Conservation (phyloP, 2,888 invertebrate species). For the Heliconius erato region DNA sequence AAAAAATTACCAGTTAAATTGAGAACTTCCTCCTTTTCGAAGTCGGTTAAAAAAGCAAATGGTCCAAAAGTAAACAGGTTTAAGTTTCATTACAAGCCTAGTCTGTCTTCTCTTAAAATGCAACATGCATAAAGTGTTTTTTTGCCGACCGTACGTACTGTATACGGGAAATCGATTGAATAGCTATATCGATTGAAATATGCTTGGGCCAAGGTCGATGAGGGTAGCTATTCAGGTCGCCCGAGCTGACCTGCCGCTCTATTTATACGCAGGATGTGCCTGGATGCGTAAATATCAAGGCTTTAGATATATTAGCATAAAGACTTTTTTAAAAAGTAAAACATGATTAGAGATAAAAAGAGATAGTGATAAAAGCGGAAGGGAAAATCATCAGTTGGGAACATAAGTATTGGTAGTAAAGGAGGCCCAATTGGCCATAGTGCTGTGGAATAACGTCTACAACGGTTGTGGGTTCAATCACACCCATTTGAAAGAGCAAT, state of each 20-base stretch:
- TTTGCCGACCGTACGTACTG: background rate
- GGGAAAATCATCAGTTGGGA: background rate
- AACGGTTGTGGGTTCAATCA: too few species aligned
- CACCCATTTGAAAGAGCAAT: too few species aligned
- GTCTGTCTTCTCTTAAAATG: background rate
- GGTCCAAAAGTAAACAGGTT: too few species aligned
- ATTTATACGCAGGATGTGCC: constrained; percentile 28
- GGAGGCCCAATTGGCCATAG: too few species aligned
- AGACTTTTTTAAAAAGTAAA: background rate
- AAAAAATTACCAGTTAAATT: too few species aligned
- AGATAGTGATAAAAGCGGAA: background rate
- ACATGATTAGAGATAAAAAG: background rate
- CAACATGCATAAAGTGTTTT: background rate
- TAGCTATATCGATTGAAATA: constrained; percentile 35
- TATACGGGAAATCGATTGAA: constrained; percentile 11
- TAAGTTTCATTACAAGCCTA: too few species aligned
- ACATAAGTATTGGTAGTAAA: too few species aligned
- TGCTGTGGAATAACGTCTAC: too few species aligned
- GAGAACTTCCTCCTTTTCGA: too few species aligned
- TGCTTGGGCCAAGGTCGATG: constrained; percentile 21
- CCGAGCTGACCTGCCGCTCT: constrained; percentile 30
- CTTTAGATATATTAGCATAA: background rate
- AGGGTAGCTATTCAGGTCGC: constrained; percentile 34
- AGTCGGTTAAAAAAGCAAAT: too few species aligned
- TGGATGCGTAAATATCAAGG: constrained; percentile 36